phyloP scores from a whole-genome alignment of 2,888 invertebrate species.

The Diloba caeruleocephala region DNA sequence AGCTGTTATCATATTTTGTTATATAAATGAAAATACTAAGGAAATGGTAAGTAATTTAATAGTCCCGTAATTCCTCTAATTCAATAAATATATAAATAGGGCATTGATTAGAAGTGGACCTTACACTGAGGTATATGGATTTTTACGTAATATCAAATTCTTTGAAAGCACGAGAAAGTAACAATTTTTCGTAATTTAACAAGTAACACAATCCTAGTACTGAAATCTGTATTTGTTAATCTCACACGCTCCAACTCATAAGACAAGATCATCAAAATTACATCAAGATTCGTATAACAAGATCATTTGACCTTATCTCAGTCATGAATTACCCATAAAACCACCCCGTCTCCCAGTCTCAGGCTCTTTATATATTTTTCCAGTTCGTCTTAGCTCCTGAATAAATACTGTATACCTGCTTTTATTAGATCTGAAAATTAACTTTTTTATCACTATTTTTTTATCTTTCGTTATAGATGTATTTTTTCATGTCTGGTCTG shows the following conservation, averaged over 20 bases:
- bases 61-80: too few species aligned
- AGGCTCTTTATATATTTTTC: slow-evolving; percentile 38
- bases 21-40: too few species aligned
- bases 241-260: slow-evolving; percentile 7
- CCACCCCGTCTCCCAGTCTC: slow-evolving; percentile 33
- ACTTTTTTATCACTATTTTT: slow-evolving; percentile 48
- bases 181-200: slow-evolving; percentile 6
- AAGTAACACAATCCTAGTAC: too few species aligned
- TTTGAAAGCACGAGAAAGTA: too few species aligned
- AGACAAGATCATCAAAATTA: slow-evolving; percentile 38
- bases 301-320: slow-evolving; percentile 48
- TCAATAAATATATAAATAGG: too few species aligned
- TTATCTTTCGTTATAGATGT: slow-evolving; percentile 28
- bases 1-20: slow-evolving; percentile 1
- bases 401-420: slow-evolving; percentile 46
- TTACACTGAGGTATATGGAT: too few species aligned
- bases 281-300: slow-evolving; percentile 37
- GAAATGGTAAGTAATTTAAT: too few species aligned
- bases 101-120: too few species aligned
- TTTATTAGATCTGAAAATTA: slow-evolving; percentile 46
- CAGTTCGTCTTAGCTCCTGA: slow-evolving; percentile 20
- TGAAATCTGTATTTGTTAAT: slow-evolving; percentile 9
- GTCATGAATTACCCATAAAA: slow-evolving; percentile 46
- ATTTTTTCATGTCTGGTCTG: background rate
- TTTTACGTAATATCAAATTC: too few species aligned